Evolutionary conservation across 1,140 invertebrate genomes (phyloP).

Genomic region (Cyphomyrmex costatus): DNA sequence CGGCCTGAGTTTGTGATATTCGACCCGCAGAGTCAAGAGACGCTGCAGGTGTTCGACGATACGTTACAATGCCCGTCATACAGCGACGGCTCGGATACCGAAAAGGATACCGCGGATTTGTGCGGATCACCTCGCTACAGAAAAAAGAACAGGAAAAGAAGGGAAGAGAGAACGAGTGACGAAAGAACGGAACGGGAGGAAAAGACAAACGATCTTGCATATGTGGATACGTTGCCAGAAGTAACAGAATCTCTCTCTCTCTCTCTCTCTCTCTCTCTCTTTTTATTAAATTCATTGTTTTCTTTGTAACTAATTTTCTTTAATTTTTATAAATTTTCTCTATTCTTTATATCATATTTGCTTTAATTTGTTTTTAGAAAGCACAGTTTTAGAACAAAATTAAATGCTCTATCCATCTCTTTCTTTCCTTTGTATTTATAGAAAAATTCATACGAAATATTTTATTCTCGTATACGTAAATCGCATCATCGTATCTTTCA

Average conservation of each 20-base stretch:
- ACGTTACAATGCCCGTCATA: conserved; percentile 82
- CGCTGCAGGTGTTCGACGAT: conserved; percentile 80
- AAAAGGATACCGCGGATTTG: conserved; percentile 88
- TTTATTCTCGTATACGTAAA: conserved; percentile 20
- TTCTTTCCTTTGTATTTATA: not conserved
- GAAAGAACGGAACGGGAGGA: conserved; percentile 85
- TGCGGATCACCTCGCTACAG: conserved; percentile 90
- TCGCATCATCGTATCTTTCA: conserved; percentile 5
- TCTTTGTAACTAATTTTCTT: no score
- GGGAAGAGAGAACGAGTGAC: conserved; percentile 85
- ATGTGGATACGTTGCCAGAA: conserved; percentile 97
- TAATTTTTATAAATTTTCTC: no score
- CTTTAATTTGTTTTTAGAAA: no score
- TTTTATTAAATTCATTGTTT: no score
- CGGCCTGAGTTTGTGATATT: conserved; percentile 99
- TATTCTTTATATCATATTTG: no score
- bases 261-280: not conserved
- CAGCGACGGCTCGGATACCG: conserved; percentile 93
- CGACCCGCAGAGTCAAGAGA: conserved; percentile 92
- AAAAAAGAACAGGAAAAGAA: conserved; percentile 88
- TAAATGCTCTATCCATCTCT: not conserved
- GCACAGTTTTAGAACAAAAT: no score
- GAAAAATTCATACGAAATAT: not conserved
- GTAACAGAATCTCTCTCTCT: conserved; percentile 85
- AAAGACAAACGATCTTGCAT: conserved; percentile 91